A percentile compares a stretch with the other conserved stretches of the same genome.
Conservation (phyloP, 2,888 invertebrate genomes). For the Drosophila cracens region DNA sequence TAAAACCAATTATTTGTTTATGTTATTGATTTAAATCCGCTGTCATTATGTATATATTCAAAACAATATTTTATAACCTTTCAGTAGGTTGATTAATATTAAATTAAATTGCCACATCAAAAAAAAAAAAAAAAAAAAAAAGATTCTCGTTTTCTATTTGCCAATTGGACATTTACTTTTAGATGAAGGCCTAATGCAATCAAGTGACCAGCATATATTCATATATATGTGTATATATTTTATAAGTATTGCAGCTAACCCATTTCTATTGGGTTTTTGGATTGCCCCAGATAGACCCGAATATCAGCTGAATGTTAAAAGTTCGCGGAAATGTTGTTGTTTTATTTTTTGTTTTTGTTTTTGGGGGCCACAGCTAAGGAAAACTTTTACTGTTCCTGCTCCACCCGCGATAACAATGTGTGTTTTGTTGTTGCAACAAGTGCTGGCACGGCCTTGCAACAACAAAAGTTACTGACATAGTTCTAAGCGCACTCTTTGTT, state of each 20-base stretch:
- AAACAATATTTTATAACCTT: no score
- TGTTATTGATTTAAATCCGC: no score
- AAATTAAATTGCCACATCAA: no score
- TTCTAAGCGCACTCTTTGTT: constrained; percentile 18
- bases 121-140: no score
- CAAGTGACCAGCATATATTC: constrained; percentile 44
- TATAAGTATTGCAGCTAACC: not conserved
- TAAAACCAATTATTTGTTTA: no score
- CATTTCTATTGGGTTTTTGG: constrained; percentile 21
- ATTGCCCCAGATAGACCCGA: constrained; percentile 42
- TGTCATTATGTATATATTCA: no score
- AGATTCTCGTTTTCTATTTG: constrained; percentile 19
- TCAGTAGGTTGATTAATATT: no score
- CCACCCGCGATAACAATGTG: constrained; percentile 54
- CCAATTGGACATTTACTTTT: constrained; percentile 72
- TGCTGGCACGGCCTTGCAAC: constrained; percentile 52
- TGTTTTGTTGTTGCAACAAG: constrained; percentile 31
- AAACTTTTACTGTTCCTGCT: constrained; percentile 53
- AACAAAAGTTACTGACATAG: constrained; percentile 33
- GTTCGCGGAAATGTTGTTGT: constrained; percentile 30
- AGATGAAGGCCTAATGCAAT: constrained; percentile 66
- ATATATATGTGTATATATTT: not conserved
- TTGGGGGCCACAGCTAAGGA: constrained; percentile 12
- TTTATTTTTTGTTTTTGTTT: no score
- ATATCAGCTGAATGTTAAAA: constrained; percentile 51